Evolutionary conservation across 2,888 invertebrate species (phyloP).

Genomic region (Caenorhabditis becei): DNA sequence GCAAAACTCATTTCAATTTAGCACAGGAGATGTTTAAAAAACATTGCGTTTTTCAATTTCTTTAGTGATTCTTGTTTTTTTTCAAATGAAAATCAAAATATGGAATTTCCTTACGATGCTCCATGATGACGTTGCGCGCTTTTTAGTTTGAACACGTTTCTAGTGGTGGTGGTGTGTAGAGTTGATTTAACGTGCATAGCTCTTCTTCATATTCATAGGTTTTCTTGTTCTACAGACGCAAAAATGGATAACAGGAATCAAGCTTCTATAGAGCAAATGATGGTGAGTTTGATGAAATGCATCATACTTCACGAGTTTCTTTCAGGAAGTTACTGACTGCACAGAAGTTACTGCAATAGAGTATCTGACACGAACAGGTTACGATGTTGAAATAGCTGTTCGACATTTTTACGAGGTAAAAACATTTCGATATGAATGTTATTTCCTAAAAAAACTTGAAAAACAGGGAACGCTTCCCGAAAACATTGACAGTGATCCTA

Average conservation of each 20-base stretch:
- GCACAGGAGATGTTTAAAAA: too few relatives aligned
- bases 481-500: background rate
- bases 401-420: conserved; percentile 57
- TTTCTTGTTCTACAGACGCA: background rate
- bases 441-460: background rate
- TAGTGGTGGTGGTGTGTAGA: too few relatives aligned
- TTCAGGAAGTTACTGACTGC: conserved; percentile 58
- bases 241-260: conserved; percentile 39
- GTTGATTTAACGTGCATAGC: too few relatives aligned
- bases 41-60: too few relatives aligned
- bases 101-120: too few relatives aligned
- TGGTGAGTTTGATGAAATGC: conserved; percentile 19
- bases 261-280: conserved; percentile 42
- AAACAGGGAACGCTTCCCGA: conserved; percentile 41
- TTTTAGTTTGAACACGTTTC: too few relatives aligned
- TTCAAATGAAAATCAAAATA: too few relatives aligned
- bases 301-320: background rate
- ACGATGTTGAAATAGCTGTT: conserved; percentile 50
- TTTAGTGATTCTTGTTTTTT: too few relatives aligned
- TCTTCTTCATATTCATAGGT: too few relatives aligned
- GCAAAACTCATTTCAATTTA: too few relatives aligned
- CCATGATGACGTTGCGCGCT: too few relatives aligned
- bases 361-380: conserved; percentile 36
- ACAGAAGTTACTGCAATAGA: conserved; percentile 23
- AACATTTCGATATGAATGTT: background rate